Percentiles rank a stretch among this genome's conserved stretches.
phyloP scores from a whole-genome alignment of 2,888 invertebrate species.

The Sturmia bella region DNA sequence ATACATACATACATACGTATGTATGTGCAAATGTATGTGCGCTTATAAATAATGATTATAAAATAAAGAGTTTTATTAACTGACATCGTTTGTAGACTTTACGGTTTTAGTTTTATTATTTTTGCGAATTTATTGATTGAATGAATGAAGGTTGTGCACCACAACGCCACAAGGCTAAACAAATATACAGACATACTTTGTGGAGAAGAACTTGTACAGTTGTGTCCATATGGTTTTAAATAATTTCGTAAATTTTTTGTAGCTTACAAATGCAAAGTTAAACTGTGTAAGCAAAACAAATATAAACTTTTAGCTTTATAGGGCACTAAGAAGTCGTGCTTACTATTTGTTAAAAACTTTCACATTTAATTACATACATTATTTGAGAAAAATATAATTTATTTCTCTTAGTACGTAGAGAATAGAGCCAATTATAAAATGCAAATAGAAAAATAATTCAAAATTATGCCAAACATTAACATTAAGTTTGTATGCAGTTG shows the following conservation, averaged over 20 bases:
- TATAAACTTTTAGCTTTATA: neutral
- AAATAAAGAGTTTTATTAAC: conserved; percentile 25
- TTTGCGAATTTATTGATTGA: neutral
- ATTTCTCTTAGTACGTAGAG: neutral
- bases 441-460: conserved; percentile 46
- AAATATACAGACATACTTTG: no score
- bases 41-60: conserved; percentile 6
- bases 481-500: neutral
- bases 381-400: conserved; percentile 20
- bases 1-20: no score
- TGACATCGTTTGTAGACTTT: no score
- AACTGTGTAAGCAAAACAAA: no score
- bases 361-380: conserved; percentile 60
- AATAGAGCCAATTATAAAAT: conserved; percentile 27
- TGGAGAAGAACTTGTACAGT: no score
- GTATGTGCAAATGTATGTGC: no score
- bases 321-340: neutral
- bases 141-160: no score
- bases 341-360: conserved; percentile 32
- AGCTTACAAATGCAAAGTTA: no score
- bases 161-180: no score
- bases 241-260: no score
- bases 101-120: neutral
- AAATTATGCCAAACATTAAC: conserved; percentile 10
- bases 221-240: no score